These are phyloP conservation scores for Cabera pusaria DNA, from an alignment of 2,888 invertebrate species.

Conservation along the genomic window DNA sequence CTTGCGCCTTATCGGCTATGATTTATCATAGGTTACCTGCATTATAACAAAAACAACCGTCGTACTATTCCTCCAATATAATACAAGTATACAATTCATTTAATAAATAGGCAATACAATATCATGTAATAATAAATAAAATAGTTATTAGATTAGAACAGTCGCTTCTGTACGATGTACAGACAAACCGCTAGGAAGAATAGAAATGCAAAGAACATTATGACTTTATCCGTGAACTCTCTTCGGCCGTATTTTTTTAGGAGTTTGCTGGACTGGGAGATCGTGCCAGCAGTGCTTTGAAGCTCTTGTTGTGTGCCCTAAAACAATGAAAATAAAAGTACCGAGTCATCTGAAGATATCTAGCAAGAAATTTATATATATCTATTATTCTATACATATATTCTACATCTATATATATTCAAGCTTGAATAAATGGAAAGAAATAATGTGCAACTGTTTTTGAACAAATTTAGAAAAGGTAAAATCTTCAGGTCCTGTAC, in stretches of 20 bases:
- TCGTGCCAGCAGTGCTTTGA: constrained; percentile 92
- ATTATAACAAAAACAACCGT: no score
- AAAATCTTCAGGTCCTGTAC: no score
- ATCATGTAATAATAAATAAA: constrained; percentile 13
- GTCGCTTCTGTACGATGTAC: constrained; percentile 95
- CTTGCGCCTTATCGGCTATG: no score
- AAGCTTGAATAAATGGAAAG: no score
- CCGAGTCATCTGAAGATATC: no score
- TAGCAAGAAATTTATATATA: no score
- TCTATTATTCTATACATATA: no score
- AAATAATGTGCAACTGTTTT: no score
- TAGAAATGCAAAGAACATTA: constrained; percentile 93
- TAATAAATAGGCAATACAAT: constrained; percentile 13
- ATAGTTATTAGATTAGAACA: constrained; percentile 81
- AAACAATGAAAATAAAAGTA: constrained; percentile 34
- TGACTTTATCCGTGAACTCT: constrained; percentile 97
- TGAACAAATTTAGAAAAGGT: no score
- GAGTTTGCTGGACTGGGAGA: constrained; percentile 94
- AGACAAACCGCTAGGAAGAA: constrained; percentile 96
- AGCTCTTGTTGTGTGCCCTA: constrained; percentile 92
- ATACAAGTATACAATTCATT: constrained; percentile 11
- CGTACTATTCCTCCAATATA: not conserved
- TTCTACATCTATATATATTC: no score
- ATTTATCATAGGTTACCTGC: no score
- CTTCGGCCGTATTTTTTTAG: constrained; percentile 96